Evolutionary conservation across 2,888 invertebrate genomes (phyloP).

Genomic region (Helleia helle): DNA sequence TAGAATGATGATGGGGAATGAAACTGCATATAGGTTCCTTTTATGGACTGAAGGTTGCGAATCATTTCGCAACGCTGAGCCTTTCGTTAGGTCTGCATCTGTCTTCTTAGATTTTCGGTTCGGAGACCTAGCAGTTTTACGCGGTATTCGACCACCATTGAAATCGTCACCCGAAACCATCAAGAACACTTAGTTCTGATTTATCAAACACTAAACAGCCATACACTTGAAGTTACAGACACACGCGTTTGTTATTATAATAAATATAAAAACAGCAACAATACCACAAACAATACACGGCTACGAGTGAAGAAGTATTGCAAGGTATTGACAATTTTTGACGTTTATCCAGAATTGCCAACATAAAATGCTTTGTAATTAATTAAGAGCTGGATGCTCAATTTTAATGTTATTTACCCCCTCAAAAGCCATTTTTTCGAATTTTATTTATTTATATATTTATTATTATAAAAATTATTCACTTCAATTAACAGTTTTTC

Average conservation of each 20-base stretch:
- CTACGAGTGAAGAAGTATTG: conserved; percentile 35
- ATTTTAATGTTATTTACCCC: too few relatives aligned
- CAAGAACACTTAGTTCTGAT: conserved; percentile 58
- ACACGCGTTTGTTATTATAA: conserved; percentile 45
- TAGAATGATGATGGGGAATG: conserved; percentile 89
- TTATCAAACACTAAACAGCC: conserved; percentile 56
- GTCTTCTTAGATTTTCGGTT: conserved; percentile 77
- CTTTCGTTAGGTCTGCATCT: conserved; percentile 75
- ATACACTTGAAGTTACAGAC: conserved; percentile 57
- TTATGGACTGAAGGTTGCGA: conserved; percentile 87
- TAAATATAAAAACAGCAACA: conserved; percentile 42
- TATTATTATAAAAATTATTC: too few relatives aligned
- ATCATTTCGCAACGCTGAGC: conserved; percentile 75
- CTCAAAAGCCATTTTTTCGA: too few relatives aligned
- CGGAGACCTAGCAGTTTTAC: conserved; percentile 78
- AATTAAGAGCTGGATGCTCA: too few relatives aligned
- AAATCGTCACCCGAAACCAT: conserved; percentile 75
- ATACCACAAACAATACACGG: conserved; percentile 31
- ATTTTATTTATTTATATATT: too few relatives aligned
- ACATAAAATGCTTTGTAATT: conserved; percentile 6
- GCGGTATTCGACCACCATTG: conserved; percentile 77
- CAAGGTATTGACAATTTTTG: conserved; percentile 33
- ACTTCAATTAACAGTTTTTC: too few relatives aligned
- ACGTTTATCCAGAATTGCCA: conserved; percentile 20
- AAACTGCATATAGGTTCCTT: conserved; percentile 90